Evolutionary conservation across 2,113 vertebrate species (phyloP).

Genomic region (Pagrus major): DNA sequence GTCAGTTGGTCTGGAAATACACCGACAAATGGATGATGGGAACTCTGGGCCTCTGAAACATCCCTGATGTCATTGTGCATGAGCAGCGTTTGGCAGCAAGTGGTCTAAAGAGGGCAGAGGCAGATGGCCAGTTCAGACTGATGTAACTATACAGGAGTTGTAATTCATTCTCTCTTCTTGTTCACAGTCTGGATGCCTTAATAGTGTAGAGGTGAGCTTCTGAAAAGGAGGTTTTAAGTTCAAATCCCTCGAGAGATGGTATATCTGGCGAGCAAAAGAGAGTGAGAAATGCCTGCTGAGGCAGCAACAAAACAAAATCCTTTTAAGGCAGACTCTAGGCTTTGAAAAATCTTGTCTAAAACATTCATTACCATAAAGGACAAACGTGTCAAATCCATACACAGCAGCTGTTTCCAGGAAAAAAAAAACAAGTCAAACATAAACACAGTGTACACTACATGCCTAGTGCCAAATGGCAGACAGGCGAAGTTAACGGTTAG

Average conservation of each 20-base stretch:
- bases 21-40: constrained; percentile 52
- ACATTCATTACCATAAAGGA: background rate
- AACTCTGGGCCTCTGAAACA: constrained; percentile 40
- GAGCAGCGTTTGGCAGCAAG: constrained; percentile 8
- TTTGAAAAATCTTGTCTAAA: background rate
- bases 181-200: background rate
- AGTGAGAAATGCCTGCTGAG: background rate
- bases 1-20: constrained; percentile 34
- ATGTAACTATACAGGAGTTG: constrained; percentile 5
- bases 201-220: background rate
- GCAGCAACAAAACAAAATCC: background rate
- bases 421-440: too few species aligned
- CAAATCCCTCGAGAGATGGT: background rate
- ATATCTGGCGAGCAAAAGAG: background rate
- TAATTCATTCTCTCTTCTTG: background rate
- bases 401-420: background rate
- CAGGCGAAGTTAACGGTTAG: too few species aligned
- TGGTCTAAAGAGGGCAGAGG: constrained; percentile 18
- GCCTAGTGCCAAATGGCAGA: too few species aligned
- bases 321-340: background rate
- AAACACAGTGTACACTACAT: too few species aligned
- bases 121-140: constrained; percentile 54
- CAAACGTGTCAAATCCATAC: background rate
- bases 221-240: background rate
- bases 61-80: constrained; percentile 51